These are phyloP conservation scores for Crenuchus spilurus DNA, from an alignment of 2,797 vertebrate genomes.

Conservation along the genomic window DNA sequence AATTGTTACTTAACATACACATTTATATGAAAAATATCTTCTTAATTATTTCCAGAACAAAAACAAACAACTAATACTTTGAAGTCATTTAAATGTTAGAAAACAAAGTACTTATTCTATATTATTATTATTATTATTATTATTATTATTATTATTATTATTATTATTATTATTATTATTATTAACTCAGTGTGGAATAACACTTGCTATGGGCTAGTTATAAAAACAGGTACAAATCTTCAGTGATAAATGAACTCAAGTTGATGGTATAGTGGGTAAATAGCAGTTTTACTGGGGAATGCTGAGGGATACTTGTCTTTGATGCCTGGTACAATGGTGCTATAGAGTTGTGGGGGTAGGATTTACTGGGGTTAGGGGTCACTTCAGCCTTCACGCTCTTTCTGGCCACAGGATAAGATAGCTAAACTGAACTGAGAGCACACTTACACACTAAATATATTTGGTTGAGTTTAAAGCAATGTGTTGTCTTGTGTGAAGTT, in stretches of 20 bases:
- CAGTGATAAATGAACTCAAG: background rate
- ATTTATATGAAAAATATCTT: no score
- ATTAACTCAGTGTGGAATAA: background rate
- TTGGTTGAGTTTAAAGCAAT: background rate
- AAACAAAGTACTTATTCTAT: no score
- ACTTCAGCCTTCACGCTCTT: conserved; percentile 81
- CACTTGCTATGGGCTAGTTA: background rate
- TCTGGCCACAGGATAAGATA: conserved; percentile 72
- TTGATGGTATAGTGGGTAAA: background rate
- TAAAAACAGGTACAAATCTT: background rate
- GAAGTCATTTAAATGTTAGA: no score
- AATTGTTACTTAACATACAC: no score
- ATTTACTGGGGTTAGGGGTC: conserved; percentile 83
- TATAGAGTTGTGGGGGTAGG: conserved; percentile 73
- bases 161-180: no score
- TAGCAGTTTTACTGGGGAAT: conserved; percentile 44
- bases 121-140: no score
- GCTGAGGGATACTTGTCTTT: conserved; percentile 50
- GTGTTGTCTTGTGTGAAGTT: background rate
- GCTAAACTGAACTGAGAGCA: conserved; percentile 23
- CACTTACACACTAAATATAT: background rate
- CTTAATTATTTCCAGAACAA: no score
- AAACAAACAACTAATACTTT: no score
- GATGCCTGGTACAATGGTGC: conserved; percentile 53
- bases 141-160: no score